Evolutionary conservation across 2,888 invertebrate species (phyloP).

Genomic region (Agapostemon virescens): DNA sequence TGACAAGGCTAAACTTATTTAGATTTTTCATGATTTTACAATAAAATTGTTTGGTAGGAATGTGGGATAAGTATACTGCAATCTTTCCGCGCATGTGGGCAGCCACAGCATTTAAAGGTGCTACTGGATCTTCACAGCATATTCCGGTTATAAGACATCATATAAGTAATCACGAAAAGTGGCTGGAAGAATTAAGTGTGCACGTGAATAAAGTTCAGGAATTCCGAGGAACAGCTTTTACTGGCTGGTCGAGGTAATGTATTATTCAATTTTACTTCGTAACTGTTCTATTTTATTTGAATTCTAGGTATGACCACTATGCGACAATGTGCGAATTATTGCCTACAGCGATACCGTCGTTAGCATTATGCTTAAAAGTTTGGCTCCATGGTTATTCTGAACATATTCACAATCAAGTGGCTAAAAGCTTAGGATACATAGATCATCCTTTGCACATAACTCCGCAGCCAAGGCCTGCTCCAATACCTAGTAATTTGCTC

Average conservation of each 20-base stretch:
- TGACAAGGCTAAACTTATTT: too few relatives aligned
- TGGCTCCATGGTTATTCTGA: conserved; percentile 82
- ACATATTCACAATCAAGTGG: conserved; percentile 79
- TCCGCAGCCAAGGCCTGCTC: conserved; percentile 78
- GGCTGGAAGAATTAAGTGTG: conserved; percentile 83
- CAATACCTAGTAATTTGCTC: conserved; percentile 79
- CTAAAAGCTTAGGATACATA: conserved; percentile 80
- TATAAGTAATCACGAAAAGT: conserved; percentile 88
- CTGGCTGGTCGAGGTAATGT: conserved; percentile 87
- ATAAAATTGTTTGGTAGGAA: conserved; percentile 51
- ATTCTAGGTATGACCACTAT: conserved; percentile 86
- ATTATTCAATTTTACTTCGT: not conserved
- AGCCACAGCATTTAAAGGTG: conserved; percentile 93
- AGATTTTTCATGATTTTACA: too few relatives aligned
- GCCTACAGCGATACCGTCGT: conserved; percentile 84
- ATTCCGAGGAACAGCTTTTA: conserved; percentile 85
- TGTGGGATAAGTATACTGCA: conserved; percentile 86
- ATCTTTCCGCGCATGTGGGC: conserved; percentile 89
- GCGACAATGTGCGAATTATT: conserved; percentile 87
- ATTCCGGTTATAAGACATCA: conserved; percentile 87
- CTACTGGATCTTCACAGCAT: conserved; percentile 88
- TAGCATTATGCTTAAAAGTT: conserved; percentile 84
- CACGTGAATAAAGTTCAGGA: conserved; percentile 82
- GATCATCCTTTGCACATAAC: conserved; percentile 78
- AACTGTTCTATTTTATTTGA: not conserved